A percentile compares a stretch with the other conserved stretches of the same genome.
Evolutionary conservation across 92 coral and sea anemone genomes (phyloP).

Genomic region (Zoanthus gigantus): DNA sequence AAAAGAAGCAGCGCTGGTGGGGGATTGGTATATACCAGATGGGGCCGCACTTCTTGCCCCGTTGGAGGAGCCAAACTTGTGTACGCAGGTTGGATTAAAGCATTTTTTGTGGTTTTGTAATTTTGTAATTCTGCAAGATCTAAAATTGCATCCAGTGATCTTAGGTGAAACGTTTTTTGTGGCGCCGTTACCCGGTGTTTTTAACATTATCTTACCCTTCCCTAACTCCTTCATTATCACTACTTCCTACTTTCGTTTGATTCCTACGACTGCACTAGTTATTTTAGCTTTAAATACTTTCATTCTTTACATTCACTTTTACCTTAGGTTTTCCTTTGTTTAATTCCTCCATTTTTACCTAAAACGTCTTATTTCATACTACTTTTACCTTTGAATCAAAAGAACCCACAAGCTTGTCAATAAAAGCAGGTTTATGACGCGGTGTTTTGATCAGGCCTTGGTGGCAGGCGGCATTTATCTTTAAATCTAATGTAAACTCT

Average conservation of each 20-base stretch:
- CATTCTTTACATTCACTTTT: neutral
- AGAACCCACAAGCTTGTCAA: too few relatives aligned
- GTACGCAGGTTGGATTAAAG: slow-evolving; percentile 25
- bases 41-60: slow-evolving; percentile 47
- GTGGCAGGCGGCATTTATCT: too few relatives aligned
- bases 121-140: neutral
- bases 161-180: too few relatives aligned
- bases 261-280: neutral
- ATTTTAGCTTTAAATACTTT: neutral
- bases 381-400: too few relatives aligned
- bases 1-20: slow-evolving; percentile 4
- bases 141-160: neutral
- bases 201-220: neutral
- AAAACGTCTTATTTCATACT: too few relatives aligned
- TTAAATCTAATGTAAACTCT: too few relatives aligned
- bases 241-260: neutral
- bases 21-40: slow-evolving; percentile 26
- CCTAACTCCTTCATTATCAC: neutral
- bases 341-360: too few relatives aligned
- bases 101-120: neutral
- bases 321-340: too few relatives aligned
- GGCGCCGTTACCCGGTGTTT: too few relatives aligned
- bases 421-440: too few relatives aligned
- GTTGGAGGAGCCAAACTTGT: slow-evolving; percentile 35
- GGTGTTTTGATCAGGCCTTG: too few relatives aligned